phyloP scores from a whole-genome alignment of 2,113 vertebrate genomes.

The Garra rufa region DNA sequence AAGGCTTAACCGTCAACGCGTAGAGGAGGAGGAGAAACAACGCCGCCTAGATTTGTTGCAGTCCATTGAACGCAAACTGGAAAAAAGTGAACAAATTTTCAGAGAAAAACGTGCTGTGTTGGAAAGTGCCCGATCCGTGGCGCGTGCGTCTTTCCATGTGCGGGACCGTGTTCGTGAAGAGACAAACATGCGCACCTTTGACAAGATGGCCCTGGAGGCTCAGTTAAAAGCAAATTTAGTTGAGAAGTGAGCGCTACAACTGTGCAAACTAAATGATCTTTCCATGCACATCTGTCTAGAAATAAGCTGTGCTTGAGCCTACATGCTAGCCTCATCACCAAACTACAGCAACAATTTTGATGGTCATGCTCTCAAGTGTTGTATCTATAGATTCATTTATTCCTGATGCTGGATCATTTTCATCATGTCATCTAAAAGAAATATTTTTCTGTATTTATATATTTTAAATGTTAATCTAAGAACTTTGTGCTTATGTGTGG shows the following conservation, averaged over 20 bases:
- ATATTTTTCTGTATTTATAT: slow-evolving; percentile 28
- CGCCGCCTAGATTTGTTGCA: slow-evolving; percentile 88
- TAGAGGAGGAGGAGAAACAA: slow-evolving; percentile 88
- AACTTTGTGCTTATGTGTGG: slow-evolving; percentile 31
- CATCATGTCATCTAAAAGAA: slow-evolving; percentile 38
- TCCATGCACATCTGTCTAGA: slow-evolving; percentile 43
- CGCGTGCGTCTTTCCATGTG: slow-evolving; percentile 93
- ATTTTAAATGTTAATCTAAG: slow-evolving; percentile 28
- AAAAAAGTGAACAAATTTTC: slow-evolving; percentile 95
- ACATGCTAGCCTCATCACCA: slow-evolving; percentile 56
- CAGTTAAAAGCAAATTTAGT: slow-evolving; percentile 89
- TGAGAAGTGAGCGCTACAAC: slow-evolving; percentile 80
- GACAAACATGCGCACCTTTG: slow-evolving; percentile 93
- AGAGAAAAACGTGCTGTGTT: slow-evolving; percentile 88
- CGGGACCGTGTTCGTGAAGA: slow-evolving; percentile 93
- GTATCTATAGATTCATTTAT: slow-evolving; percentile 30
- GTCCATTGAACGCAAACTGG: slow-evolving; percentile 94
- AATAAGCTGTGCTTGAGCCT: slow-evolving; percentile 59
- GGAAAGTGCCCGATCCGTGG: slow-evolving; percentile 93
- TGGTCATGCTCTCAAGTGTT: slow-evolving; percentile 39
- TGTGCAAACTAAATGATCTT: slow-evolving; percentile 2
- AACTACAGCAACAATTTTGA: slow-evolving; percentile 58
- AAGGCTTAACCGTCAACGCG: slow-evolving; percentile 88
- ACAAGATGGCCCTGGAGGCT: slow-evolving; percentile 96
- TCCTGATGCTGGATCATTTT: slow-evolving; percentile 48